These are phyloP conservation scores for Drosophila quasianomalipes DNA, from an alignment of 2,888 invertebrate genomes.

Conservation along the genomic window DNA sequence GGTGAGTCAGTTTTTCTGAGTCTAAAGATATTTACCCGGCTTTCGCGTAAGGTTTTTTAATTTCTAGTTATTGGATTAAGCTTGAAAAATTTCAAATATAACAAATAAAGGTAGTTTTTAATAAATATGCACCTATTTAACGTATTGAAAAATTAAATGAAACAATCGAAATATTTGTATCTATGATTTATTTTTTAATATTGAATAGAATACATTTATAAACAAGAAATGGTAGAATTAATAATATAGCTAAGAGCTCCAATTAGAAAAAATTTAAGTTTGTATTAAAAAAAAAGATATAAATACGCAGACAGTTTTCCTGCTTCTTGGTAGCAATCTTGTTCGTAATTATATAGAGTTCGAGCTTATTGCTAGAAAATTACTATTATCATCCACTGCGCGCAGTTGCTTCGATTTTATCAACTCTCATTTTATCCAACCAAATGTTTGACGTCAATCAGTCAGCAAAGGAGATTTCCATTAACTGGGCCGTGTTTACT, in stretches of 20 bases:
- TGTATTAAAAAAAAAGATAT: neutral
- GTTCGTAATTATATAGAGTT: neutral
- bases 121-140: neutral
- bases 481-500: constrained; percentile 52
- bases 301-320: neutral
- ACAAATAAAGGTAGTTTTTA: too few species aligned
- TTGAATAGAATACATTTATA: neutral
- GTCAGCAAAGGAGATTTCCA: constrained; percentile 55
- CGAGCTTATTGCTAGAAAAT: neutral
- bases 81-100: neutral
- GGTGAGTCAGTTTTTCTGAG: neutral
- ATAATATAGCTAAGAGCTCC: neutral
- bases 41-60: neutral
- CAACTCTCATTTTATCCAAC: constrained; percentile 11
- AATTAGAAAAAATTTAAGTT: neutral
- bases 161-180: neutral
- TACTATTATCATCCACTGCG: neutral
- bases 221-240: neutral
- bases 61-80: too few species aligned
- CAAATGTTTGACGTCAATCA: constrained; percentile 58
- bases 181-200: neutral
- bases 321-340: neutral
- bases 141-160: neutral
- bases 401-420: neutral
- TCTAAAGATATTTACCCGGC: neutral